Evolutionary conservation across 2,797 vertebrate genomes (phyloP).

Genomic region (Sternotherus odoratus): DNA sequence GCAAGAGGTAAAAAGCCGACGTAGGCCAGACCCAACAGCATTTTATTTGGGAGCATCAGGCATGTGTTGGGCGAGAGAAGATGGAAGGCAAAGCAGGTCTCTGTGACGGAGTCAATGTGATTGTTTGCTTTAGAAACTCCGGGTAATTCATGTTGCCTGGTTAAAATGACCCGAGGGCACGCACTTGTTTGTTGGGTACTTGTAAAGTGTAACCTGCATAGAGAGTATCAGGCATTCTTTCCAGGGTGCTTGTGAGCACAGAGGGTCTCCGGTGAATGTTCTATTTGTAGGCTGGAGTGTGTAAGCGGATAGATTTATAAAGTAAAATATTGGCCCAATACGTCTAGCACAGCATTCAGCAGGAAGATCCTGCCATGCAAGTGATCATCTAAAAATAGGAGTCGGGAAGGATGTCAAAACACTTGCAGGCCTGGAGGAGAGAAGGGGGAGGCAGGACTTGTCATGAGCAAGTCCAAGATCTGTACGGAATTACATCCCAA

Average conservation of each 20-base stretch:
- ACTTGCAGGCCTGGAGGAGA: background rate
- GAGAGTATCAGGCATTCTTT: background rate
- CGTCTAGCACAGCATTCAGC: background rate
- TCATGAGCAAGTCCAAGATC: background rate
- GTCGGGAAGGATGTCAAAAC: background rate
- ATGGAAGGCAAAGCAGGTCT: slow-evolving; percentile 30
- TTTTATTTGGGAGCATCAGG: slow-evolving; percentile 14
- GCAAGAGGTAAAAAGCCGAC: slow-evolving; percentile 62
- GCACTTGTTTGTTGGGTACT: slow-evolving; percentile 4
- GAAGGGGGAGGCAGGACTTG: background rate
- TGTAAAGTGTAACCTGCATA: background rate
- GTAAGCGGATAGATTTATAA: background rate
- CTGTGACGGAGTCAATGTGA: background rate
- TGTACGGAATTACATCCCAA: background rate
- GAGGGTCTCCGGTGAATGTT: background rate
- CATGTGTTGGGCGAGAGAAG: background rate
- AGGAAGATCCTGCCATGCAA: background rate
- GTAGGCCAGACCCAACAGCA: slow-evolving; percentile 40
- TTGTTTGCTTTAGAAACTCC: slow-evolving; percentile 35
- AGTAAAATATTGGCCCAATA: background rate
- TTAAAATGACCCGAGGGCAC: background rate
- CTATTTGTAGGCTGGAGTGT: background rate
- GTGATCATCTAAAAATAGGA: background rate
- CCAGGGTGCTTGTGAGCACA: background rate
- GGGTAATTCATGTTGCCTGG: background rate